Conservation (phyloP, 1,140 invertebrate species). For the Centruroides vittatus region DNA sequence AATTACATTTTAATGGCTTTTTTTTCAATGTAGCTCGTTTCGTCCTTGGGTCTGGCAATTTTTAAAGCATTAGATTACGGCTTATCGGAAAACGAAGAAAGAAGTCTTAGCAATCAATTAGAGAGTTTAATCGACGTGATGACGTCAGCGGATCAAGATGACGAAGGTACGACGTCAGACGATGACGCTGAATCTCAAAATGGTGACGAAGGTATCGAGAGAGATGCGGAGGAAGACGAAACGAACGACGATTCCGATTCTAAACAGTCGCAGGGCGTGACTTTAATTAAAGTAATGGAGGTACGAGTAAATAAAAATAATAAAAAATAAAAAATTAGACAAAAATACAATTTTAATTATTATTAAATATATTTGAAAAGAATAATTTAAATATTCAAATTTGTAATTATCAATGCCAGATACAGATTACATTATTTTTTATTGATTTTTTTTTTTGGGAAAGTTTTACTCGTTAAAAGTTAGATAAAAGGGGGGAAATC, state of each 20-base stretch:
- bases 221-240: slow-evolving; percentile 65
- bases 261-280: slow-evolving; percentile 20
- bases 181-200: slow-evolving; percentile 12
- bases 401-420: too few relatives aligned
- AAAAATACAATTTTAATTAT: too few relatives aligned
- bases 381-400: too few relatives aligned
- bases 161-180: neutral
- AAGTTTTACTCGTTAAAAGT: too few relatives aligned
- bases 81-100: slow-evolving; percentile 63
- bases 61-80: slow-evolving; percentile 80
- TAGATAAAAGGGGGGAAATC: too few relatives aligned
- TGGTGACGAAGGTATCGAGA: slow-evolving; percentile 69
- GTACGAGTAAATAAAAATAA: slow-evolving; percentile 21
- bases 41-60: slow-evolving; percentile 61
- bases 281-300: slow-evolving; percentile 25
- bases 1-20: slow-evolving; percentile 1
- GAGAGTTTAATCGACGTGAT: slow-evolving; percentile 67
- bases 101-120: slow-evolving; percentile 63
- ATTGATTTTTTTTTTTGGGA: too few relatives aligned
- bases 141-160: slow-evolving; percentile 43
- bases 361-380: too few relatives aligned
- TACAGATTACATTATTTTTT: too few relatives aligned
- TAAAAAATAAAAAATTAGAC: too few relatives aligned
- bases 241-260: slow-evolving; percentile 27
- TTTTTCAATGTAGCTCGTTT: slow-evolving; percentile 44